Evolutionary conservation across 2,888 invertebrate genomes (phyloP), one percentile per base, ranked within the genome.

Genomic region (Ormyrus labotus): DNA sequence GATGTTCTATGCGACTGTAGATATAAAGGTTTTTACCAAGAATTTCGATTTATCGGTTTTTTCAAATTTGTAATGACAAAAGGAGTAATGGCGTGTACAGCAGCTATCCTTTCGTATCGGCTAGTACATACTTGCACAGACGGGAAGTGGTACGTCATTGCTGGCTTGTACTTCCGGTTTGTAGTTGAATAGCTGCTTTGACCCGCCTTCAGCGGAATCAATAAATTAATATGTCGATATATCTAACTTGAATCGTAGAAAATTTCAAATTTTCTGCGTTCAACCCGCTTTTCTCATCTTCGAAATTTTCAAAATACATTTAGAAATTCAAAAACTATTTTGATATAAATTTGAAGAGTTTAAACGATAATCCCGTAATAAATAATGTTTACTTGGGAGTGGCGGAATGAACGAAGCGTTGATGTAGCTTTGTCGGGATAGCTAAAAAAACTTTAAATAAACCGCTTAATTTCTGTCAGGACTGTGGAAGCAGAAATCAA

Each of bases 141-240:
- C 83, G 87, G 89, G 88, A 89, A 87, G 87, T 85, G 86, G 84
- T 90, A 86, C 83, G 87, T 90, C 88, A 88, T 86, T 87, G 84
- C 84, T 85, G 84, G 84, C 84, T 83, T 84, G 84, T 81, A 85
- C 87, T 88, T 89, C 89, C 89, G 86, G 81, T 82, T 78, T 78
- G 80, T 84, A 84, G 84, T 87, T 81, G 86, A 85, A 84, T 84
- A 83, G 83, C 83, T 83, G 84, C 85, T 85, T 84, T 85, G 82
- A 84, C 82, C 83, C 80, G 68, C 83, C 81, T 84, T 80, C 48
- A 53, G 55, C 11, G 71, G 82, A 85, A 86, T 87, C 87, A 84
- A 87, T 86, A 85, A 86, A 87, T 87, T 85, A 84, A 65, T 80
- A 55, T 70, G 58, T 74, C 68, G 48, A 80, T 69, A 74, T 64